A percentile compares a stretch with the other conserved stretches of the same genome.
Evolutionary conservation across 2,113 vertebrate species (phyloP).

Genomic region (Microcebus tavaratra): DNA sequence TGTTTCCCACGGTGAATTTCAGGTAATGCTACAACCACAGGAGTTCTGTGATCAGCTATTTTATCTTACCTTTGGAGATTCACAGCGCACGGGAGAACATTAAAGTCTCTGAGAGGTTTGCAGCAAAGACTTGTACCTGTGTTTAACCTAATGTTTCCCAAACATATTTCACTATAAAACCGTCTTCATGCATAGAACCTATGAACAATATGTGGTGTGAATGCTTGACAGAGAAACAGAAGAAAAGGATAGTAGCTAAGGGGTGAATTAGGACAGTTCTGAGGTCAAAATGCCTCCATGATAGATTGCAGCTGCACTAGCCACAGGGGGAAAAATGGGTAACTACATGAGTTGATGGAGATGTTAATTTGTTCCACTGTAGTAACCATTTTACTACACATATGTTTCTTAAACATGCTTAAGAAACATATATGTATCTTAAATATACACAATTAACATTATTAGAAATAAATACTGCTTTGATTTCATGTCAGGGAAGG

Average conservation of each 20-base stretch:
- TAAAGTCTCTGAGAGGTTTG: background rate
- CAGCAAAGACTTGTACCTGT: background rate
- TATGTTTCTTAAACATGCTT: background rate
- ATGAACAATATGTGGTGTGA: background rate
- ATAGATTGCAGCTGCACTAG: background rate
- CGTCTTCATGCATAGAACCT: background rate
- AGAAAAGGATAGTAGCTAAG: background rate
- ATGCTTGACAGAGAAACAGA: background rate
- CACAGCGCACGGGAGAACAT: background rate
- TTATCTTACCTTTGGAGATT: conserved; percentile 10
- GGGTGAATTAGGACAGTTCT: background rate
- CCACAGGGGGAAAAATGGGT: background rate
- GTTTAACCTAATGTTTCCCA: background rate
- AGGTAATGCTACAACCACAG: conserved; percentile 11
- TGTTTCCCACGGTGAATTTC: conserved; percentile 50
- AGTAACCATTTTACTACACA: background rate
- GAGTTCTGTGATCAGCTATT: background rate
- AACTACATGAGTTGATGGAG: background rate
- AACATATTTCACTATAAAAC: background rate
- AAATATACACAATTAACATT: background rate
- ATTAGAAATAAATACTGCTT: background rate
- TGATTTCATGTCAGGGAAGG: background rate
- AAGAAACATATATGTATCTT: background rate
- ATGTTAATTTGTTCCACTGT: background rate
- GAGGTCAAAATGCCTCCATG: background rate